Percentiles rank a stretch among this genome's conserved stretches.
These are phyloP conservation scores for Palythoa caribaeorum DNA, from an alignment of 92 coral and sea anemone genomes.

Conservation along the genomic window DNA sequence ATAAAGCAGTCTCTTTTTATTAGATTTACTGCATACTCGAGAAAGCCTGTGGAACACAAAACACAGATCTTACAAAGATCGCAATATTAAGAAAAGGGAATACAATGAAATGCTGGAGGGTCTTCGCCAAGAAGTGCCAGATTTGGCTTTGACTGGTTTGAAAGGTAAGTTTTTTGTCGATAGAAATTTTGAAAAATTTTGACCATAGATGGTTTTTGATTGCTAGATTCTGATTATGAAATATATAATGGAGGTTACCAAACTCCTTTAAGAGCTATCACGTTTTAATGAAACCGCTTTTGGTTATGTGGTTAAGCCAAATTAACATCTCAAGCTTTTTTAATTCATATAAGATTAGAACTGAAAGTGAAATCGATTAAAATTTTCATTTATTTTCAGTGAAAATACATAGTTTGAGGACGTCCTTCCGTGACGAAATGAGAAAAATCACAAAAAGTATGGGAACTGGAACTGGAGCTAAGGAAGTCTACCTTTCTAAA, in stretches of 20 bases:
- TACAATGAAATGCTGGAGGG: too few relatives aligned
- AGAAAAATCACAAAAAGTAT: conserved; percentile 60
- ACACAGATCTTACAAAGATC: too few relatives aligned
- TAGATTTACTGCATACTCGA: too few relatives aligned
- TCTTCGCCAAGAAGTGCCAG: too few relatives aligned
- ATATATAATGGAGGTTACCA: not conserved
- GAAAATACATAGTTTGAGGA: not conserved
- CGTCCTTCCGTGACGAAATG: conserved; percentile 66
- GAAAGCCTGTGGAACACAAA: too few relatives aligned
- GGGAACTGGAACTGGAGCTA: conserved; percentile 70
- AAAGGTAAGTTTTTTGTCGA: too few relatives aligned
- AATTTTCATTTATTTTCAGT: conserved; percentile 32
- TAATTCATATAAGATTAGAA: not conserved
- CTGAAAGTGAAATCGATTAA: conserved; percentile 14
- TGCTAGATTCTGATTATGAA: too few relatives aligned
- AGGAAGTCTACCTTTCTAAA: conserved; percentile 62
- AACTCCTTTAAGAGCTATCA: conserved; percentile 3
- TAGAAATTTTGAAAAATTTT: too few relatives aligned
- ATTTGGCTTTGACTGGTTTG: too few relatives aligned
- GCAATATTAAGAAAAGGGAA: too few relatives aligned
- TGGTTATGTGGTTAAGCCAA: not conserved
- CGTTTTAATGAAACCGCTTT: conserved; percentile 1
- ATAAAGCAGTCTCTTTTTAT: too few relatives aligned
- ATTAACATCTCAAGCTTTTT: not conserved
- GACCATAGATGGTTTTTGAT: too few relatives aligned